Evolutionary conservation across 2,113 vertebrate genomes (phyloP).

Genomic region (Emydura subglobosa): DNA sequence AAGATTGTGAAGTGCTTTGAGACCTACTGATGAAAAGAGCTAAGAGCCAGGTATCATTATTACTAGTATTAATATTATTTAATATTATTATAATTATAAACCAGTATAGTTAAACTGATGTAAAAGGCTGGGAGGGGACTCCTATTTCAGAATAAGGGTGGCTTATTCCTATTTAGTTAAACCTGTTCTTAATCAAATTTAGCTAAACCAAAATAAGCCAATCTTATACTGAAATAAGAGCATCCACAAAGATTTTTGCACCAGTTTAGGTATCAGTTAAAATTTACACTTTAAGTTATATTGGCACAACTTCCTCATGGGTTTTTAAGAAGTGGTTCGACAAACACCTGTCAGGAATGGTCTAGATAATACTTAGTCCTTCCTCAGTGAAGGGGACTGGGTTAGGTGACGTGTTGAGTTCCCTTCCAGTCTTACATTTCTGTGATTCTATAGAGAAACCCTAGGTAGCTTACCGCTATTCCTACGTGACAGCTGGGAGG

Average conservation of each 20-base stretch:
- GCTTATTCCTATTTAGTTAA: neutral
- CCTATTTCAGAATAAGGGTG: neutral
- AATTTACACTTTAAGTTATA: neutral
- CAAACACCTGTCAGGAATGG: too few relatives aligned
- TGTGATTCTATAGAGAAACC: neutral
- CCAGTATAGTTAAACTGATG: neutral
- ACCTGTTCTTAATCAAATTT: neutral
- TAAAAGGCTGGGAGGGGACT: neutral
- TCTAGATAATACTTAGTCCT: too few relatives aligned
- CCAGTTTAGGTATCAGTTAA: neutral
- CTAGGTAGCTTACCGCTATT: neutral
- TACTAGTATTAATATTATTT: neutral
- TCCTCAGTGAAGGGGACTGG: too few relatives aligned
- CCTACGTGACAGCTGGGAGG: neutral
- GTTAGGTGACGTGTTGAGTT: too few relatives aligned
- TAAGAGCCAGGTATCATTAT: neutral
- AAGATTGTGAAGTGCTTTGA: neutral
- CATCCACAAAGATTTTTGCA: neutral
- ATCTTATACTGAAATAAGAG: neutral
- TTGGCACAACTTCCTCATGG: neutral
- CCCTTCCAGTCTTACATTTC: too few relatives aligned
- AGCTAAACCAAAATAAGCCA: neutral
- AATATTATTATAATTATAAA: neutral
- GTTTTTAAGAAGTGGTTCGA: too few relatives aligned
- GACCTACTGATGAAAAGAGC: neutral